Percentiles rank a stretch among this genome's conserved stretches.
Conservation (phyloP, 2,888 invertebrate genomes). For the Charanyca ferruginea region DNA sequence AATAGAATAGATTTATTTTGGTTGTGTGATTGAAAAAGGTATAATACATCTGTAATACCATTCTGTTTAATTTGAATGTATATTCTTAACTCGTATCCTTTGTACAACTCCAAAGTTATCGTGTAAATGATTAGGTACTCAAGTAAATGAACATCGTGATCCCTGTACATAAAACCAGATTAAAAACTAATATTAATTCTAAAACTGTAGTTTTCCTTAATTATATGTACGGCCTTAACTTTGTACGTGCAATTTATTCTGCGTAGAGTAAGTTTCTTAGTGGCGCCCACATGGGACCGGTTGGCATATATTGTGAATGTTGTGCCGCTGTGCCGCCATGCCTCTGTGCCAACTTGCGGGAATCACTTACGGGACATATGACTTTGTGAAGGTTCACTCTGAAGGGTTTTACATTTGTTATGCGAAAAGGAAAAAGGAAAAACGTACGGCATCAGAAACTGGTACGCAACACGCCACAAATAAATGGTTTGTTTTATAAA, state of each 20-base stretch:
- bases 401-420: slow-evolving; percentile 45
- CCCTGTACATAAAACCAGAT: slow-evolving; percentile 6
- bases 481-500: background rate
- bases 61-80: too few species aligned
- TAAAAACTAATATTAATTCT: slow-evolving; percentile 16
- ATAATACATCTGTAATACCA: too few species aligned
- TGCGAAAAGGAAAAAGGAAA: slow-evolving; percentile 42
- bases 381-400: slow-evolving; percentile 36
- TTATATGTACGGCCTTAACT: slow-evolving; percentile 43
- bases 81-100: too few species aligned
- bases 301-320: slow-evolving; percentile 36
- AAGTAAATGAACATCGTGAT: background rate
- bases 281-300: slow-evolving; percentile 54
- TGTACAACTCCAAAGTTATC: background rate
- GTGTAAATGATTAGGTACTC: background rate
- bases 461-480: slow-evolving; percentile 5
- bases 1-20: background rate
- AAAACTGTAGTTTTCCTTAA: slow-evolving; percentile 42
- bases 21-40: too few species aligned
- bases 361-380: slow-evolving; percentile 57
- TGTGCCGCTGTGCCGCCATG: slow-evolving; percentile 4
- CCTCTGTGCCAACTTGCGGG: slow-evolving; percentile 29
- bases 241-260: slow-evolving; percentile 50
- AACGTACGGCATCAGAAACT: slow-evolving; percentile 9
- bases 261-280: slow-evolving; percentile 48